Percentiles rank a stretch among this genome's conserved stretches.
phyloP scores from a whole-genome alignment of 2,888 invertebrate species.

The Agrilus cyanescens region DNA sequence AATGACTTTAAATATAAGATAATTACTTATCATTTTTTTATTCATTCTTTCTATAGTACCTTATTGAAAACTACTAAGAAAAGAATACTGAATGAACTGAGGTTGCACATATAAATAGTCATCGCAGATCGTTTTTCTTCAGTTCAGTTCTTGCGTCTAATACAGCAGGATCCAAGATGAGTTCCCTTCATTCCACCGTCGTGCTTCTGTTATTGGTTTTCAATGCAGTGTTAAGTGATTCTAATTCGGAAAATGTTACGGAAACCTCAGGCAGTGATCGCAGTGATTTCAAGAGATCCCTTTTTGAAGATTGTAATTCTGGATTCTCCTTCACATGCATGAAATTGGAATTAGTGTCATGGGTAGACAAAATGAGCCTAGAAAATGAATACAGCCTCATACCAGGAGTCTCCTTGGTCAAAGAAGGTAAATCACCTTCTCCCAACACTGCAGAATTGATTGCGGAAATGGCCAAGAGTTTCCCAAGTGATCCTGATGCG shows the following conservation, averaged over 20 bases:
- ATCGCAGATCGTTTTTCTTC: too few relatives aligned
- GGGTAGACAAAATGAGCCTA: slow-evolving; percentile 58
- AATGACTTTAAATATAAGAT: too few relatives aligned
- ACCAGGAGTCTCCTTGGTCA: slow-evolving; percentile 59
- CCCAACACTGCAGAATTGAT: slow-evolving; percentile 52
- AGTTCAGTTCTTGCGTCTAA: too few relatives aligned
- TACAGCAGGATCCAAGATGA: too few relatives aligned
- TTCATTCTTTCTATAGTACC: too few relatives aligned
- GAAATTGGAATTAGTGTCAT: slow-evolving; percentile 60
- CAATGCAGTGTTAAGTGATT: too few relatives aligned
- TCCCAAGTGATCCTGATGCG: slow-evolving; percentile 60
- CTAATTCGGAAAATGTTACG: neutral
- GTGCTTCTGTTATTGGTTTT: too few relatives aligned
- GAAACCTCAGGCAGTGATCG: neutral
- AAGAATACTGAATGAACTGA: too few relatives aligned
- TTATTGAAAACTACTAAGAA: too few relatives aligned
- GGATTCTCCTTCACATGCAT: slow-evolving; percentile 58
- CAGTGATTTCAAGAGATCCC: slow-evolving; percentile 15
- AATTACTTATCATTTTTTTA: too few relatives aligned
- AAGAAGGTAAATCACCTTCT: slow-evolving; percentile 37
- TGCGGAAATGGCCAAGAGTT: slow-evolving; percentile 57
- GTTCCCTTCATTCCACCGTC: too few relatives aligned
- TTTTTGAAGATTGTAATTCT: slow-evolving; percentile 39
- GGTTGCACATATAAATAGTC: too few relatives aligned
- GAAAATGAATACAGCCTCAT: slow-evolving; percentile 52